Percentiles rank a stretch among this genome's conserved stretches.
Conservation (phyloP, 2,113 vertebrate species). For the Grallaria varia region DNA sequence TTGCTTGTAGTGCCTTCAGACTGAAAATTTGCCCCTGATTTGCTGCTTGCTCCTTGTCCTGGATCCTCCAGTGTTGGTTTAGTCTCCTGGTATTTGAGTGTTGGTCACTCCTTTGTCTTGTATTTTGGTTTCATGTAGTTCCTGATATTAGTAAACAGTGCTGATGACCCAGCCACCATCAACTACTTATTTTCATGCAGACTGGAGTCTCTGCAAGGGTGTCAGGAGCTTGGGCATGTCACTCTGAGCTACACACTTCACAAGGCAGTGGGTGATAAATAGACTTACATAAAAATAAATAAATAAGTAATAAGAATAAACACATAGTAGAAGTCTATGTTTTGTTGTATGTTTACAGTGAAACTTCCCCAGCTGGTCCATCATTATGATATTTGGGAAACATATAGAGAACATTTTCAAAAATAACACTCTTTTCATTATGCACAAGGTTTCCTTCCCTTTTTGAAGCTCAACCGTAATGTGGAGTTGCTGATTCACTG, state of each 20-base stretch:
- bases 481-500: background rate
- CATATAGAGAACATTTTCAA: background rate
- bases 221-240: background rate
- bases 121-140: background rate
- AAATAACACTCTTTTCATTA: background rate
- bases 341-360: background rate
- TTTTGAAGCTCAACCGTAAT: background rate
- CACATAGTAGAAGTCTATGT: background rate
- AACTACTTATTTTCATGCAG: background rate
- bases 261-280: background rate
- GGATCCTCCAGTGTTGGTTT: background rate
- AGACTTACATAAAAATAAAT: background rate
- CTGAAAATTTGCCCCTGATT: background rate
- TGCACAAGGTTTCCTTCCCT: background rate
- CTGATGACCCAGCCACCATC: background rate
- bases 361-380: background rate
- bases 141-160: background rate
- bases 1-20: background rate
- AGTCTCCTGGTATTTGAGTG: background rate
- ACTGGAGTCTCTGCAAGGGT: background rate
- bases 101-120: background rate
- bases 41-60: background rate
- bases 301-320: background rate
- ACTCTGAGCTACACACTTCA: background rate
- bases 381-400: background rate